These are phyloP conservation scores for Hirtodrosophila duncani DNA, from an alignment of 2,888 invertebrate genomes.

Conservation along the genomic window DNA sequence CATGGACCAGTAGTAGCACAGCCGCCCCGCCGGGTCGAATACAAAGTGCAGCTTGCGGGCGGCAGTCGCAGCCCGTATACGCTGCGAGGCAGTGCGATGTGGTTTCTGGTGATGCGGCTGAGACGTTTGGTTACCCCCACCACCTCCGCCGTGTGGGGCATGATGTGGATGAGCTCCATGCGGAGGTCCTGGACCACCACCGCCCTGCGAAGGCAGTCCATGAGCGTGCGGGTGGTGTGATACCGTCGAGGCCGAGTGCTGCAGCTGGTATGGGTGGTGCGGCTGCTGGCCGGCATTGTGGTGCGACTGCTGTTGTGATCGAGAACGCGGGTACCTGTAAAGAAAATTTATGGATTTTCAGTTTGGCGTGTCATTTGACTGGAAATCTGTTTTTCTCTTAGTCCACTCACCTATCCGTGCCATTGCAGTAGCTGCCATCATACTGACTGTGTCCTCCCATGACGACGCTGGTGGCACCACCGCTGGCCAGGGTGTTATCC, in stretches of 20 bases:
- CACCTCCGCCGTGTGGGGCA: slow-evolving; percentile 44
- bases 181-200: slow-evolving; percentile 47
- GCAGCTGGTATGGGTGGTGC: slow-evolving; percentile 61
- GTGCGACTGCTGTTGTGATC: slow-evolving; percentile 63
- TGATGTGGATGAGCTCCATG: slow-evolving; percentile 61
- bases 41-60: slow-evolving; percentile 92
- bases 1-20: slow-evolving; percentile 98
- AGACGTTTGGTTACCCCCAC: slow-evolving; percentile 20
- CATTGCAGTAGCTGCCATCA: slow-evolving; percentile 83
- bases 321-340: slow-evolving; percentile 69
- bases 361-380: too few relatives aligned
- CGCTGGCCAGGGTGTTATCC: slow-evolving; percentile 79
- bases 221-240: slow-evolving; percentile 69
- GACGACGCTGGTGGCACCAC: slow-evolving; percentile 64
- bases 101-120: slow-evolving; percentile 64
- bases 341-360: too few relatives aligned
- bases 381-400: too few relatives aligned
- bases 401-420: slow-evolving; percentile 84
- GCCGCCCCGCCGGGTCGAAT: slow-evolving; percentile 97
- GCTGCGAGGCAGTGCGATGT: slow-evolving; percentile 75
- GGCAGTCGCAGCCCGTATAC: slow-evolving; percentile 75
- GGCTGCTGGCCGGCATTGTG: slow-evolving; percentile 51
- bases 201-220: slow-evolving; percentile 41
- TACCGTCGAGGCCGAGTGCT: slow-evolving; percentile 64
- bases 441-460: slow-evolving; percentile 81